Evolutionary conservation across 2,113 vertebrate genomes (phyloP).

Genomic region (Mesitornis unicolor): DNA sequence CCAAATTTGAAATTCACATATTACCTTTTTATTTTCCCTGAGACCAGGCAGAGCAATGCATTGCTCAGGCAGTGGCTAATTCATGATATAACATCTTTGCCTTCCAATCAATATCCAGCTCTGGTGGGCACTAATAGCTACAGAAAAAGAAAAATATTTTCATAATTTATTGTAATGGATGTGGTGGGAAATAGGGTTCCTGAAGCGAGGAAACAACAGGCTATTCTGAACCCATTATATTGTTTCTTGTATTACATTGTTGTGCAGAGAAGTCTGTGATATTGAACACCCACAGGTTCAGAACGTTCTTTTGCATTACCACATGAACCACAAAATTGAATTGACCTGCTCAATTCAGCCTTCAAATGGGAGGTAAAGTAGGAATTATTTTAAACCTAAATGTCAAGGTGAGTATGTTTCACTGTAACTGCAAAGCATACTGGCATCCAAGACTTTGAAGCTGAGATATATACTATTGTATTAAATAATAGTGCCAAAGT

Average conservation of each 20-base stretch:
- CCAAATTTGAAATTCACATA: background rate
- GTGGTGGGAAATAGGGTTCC: background rate
- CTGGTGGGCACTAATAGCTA: background rate
- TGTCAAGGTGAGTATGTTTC: background rate
- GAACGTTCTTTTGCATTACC: background rate
- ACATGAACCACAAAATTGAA: background rate
- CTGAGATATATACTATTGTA: background rate
- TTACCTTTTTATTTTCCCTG: background rate
- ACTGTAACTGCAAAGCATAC: background rate
- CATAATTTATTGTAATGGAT: background rate
- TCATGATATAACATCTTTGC: background rate
- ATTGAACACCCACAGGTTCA: background rate
- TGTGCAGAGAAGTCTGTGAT: background rate
- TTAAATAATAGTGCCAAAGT: background rate
- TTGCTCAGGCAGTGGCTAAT: background rate
- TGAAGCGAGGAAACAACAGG: background rate
- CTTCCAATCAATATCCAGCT: background rate
- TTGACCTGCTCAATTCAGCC: background rate
- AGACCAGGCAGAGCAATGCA: background rate
- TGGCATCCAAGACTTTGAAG: background rate
- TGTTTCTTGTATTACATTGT: background rate
- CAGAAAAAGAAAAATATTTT: background rate
- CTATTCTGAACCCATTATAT: background rate
- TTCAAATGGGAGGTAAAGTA: background rate
- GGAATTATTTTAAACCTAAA: background rate